Percentiles rank a stretch among this genome's conserved stretches.
These are phyloP conservation scores for Malacosoma neustria DNA, from an alignment of 2,888 invertebrate species.

Conservation along the genomic window DNA sequence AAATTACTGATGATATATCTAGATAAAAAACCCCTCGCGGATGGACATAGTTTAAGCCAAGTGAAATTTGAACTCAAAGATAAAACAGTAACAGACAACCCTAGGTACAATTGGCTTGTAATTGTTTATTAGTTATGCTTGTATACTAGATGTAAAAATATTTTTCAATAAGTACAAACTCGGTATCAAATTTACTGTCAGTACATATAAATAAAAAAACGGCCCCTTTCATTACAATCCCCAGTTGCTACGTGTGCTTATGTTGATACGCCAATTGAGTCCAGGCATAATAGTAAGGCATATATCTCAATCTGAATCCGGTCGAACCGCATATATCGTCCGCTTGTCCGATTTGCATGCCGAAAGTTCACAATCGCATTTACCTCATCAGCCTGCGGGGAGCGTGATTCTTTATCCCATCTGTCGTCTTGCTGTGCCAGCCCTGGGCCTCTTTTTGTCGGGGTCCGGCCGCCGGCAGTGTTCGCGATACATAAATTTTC, in stretches of 20 bases:
- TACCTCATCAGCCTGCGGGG: constrained; percentile 72
- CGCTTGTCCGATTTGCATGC: constrained; percentile 67
- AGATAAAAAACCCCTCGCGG: no score
- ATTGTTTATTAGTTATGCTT: no score
- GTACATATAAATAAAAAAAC: constrained; percentile 46
- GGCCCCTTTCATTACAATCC: constrained; percentile 33
- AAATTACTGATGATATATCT: no score
- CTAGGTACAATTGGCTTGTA: no score
- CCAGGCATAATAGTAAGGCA: constrained; percentile 43
- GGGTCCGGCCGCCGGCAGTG: constrained; percentile 62
- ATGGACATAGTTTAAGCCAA: no score
- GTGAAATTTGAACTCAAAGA: no score
- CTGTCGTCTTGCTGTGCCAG: constrained; percentile 69
- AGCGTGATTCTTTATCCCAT: constrained; percentile 65
- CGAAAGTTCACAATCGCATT: constrained; percentile 73
- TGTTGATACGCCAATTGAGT: constrained; percentile 41
- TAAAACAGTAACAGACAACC: no score
- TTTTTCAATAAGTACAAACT: no score
- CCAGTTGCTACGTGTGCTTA: constrained; percentile 24
- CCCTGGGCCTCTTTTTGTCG: constrained; percentile 64
- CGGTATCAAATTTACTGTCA: constrained; percentile 34
- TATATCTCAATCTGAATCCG: constrained; percentile 41
- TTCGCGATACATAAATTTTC: constrained; percentile 72
- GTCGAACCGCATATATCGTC: constrained; percentile 42
- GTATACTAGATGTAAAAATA: no score